Evolutionary conservation across 2,113 vertebrate genomes (phyloP).

Genomic region (Pygoscelis adeliae): DNA sequence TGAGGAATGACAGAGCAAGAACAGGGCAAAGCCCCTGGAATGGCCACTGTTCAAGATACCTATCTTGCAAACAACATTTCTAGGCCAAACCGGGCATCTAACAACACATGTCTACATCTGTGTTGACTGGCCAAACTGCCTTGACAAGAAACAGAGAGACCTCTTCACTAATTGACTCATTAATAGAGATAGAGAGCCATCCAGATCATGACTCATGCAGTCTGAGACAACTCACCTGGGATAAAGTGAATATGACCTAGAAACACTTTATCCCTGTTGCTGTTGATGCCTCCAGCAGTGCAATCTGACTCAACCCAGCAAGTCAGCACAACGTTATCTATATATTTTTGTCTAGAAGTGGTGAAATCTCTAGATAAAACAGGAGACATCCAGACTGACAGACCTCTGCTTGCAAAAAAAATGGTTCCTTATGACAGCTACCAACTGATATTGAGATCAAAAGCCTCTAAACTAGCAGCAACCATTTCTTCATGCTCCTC

Average conservation of each 20-base stretch:
- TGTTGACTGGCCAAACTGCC: background rate
- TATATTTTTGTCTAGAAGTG: background rate
- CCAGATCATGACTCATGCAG: constrained; percentile 19
- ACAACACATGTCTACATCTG: background rate
- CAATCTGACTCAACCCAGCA: background rate
- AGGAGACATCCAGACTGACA: constrained; percentile 21
- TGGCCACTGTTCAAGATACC: background rate
- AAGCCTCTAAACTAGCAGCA: background rate
- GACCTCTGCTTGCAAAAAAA: constrained; percentile 7
- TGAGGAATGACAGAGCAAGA: background rate
- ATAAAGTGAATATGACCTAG: background rate
- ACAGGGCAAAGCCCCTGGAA: background rate
- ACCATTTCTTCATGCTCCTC: background rate
- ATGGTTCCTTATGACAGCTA: background rate
- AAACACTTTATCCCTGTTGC: background rate
- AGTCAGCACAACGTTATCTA: background rate
- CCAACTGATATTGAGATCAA: background rate
- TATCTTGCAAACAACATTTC: background rate
- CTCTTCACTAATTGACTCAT: constrained; percentile 16
- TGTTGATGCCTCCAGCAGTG: constrained; percentile 21
- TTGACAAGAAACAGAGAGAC: background rate
- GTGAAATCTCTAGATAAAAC: constrained; percentile 18
- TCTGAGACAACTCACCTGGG: background rate
- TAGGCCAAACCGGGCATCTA: background rate
- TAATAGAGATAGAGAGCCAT: background rate